Evolutionary conservation across 2,888 invertebrate species (phyloP).

Genomic region (Pachliopta kotzebuea): DNA sequence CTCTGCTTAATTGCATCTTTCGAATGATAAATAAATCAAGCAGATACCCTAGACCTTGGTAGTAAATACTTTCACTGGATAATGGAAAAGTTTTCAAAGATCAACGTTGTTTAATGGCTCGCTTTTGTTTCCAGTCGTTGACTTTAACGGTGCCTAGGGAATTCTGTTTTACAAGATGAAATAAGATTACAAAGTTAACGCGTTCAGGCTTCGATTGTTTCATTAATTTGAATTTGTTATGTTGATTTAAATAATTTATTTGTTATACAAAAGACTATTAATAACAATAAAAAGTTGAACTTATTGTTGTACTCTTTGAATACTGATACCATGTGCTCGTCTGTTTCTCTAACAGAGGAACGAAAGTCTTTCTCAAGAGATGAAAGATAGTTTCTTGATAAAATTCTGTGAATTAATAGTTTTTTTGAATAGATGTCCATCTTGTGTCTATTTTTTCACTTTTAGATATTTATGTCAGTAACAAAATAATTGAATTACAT

Average conservation of each 20-base stretch:
- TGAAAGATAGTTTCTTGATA: not conserved
- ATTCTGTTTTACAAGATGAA: conserved; percentile 51
- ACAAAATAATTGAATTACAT: not conserved
- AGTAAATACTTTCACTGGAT: conserved; percentile 24
- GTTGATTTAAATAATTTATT: too few relatives aligned
- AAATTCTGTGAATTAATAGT: not conserved
- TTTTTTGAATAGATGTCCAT: not conserved
- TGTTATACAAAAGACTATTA: too few relatives aligned
- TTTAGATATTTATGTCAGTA: too few relatives aligned
- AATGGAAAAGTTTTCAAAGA: conserved; percentile 54
- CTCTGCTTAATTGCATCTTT: not conserved
- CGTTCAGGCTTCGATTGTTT: conserved; percentile 30
- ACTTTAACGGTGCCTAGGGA: conserved; percentile 56
- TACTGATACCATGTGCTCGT: not conserved
- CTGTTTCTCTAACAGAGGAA: too few relatives aligned
- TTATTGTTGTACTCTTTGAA: too few relatives aligned
- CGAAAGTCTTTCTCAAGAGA: too few relatives aligned
- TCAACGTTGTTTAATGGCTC: conserved; percentile 42
- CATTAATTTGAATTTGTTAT: not conserved
- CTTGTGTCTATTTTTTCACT: not conserved
- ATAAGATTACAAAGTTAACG: conserved; percentile 36
- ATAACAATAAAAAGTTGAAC: too few relatives aligned
- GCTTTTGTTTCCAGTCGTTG: conserved; percentile 57
- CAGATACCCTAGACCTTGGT: conserved; percentile 11
- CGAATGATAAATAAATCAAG: conserved; percentile 15